Conservation (phyloP, 2,888 invertebrate species). For the Chrysina gloriosa region DNA sequence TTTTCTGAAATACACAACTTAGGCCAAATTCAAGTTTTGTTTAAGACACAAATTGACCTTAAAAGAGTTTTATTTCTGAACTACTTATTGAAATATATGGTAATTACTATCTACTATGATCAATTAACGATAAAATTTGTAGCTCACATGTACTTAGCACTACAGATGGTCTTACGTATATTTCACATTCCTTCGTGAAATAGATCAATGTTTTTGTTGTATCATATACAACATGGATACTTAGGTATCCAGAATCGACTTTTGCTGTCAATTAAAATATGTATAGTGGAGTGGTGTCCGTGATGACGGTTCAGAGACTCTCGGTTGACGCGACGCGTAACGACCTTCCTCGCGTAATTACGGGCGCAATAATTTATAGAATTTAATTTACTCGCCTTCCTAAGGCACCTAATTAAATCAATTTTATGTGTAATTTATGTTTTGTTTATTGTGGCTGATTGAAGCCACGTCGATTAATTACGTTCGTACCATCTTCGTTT, state of each 20-base stretch:
- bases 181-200: too few species aligned
- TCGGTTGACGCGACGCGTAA: neutral
- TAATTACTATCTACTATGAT: too few species aligned
- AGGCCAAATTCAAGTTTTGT: too few species aligned
- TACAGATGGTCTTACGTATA: too few species aligned
- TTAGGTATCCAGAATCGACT: conserved; percentile 5
- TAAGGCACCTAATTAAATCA: conserved; percentile 26
- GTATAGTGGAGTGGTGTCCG: neutral
- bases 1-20: too few species aligned
- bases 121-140: too few species aligned
- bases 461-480: conserved; percentile 16
- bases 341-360: conserved; percentile 9
- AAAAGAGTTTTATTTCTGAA: too few species aligned
- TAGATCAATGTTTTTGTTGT: neutral
- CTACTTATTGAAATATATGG: too few species aligned
- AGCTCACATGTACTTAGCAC: too few species aligned
- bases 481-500: neutral
- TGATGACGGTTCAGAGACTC: neutral
- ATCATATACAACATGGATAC: neutral
- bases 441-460: conserved; percentile 23
- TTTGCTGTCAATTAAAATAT: conserved; percentile 14
- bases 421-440: conserved; percentile 26
- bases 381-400: conserved; percentile 21
- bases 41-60: too few species aligned
- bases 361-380: conserved; percentile 12